Conservation (phyloP, 2,888 invertebrate genomes). For the Hypomecis punctinalis region DNA sequence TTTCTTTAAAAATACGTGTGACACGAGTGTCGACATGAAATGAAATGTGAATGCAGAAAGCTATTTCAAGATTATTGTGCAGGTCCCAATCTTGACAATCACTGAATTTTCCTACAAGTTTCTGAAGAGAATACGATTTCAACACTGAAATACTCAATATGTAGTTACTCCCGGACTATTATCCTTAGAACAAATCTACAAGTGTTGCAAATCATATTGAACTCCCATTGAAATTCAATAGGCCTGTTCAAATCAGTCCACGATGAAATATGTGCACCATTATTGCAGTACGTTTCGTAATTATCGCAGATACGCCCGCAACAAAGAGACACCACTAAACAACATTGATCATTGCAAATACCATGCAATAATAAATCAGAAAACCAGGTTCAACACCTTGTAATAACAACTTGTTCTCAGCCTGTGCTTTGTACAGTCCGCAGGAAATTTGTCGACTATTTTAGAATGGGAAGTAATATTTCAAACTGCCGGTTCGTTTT, state of each 20-base stretch:
- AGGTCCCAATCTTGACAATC: too few species aligned
- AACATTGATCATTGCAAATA: conserved; percentile 74
- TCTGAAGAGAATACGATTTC: too few species aligned
- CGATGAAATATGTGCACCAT: conserved; percentile 47
- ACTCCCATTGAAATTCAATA: conserved; percentile 43
- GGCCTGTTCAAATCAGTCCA: conserved; percentile 43
- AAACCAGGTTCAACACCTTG: conserved; percentile 77
- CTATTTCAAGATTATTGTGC: too few species aligned
- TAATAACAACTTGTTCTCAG: conserved; percentile 73
- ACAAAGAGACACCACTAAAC: conserved; percentile 68
- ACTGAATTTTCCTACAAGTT: too few species aligned
- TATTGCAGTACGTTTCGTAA: conserved; percentile 56
- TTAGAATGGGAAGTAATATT: conserved; percentile 65
- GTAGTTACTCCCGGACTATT: neutral
- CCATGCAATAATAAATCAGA: conserved; percentile 73
- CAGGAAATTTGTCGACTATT: conserved; percentile 67
- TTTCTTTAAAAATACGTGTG: too few species aligned
- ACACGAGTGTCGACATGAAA: too few species aligned
- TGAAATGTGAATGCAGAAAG: too few species aligned
- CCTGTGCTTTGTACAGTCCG: conserved; percentile 59
- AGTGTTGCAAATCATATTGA: conserved; percentile 31
- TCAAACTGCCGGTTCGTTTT: conserved; percentile 63
- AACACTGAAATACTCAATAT: too few species aligned
- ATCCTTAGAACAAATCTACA: neutral
- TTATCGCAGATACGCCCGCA: conserved; percentile 63